phyloP scores from a whole-genome alignment of 2,888 invertebrate genomes.

The Apamea crenata region DNA sequence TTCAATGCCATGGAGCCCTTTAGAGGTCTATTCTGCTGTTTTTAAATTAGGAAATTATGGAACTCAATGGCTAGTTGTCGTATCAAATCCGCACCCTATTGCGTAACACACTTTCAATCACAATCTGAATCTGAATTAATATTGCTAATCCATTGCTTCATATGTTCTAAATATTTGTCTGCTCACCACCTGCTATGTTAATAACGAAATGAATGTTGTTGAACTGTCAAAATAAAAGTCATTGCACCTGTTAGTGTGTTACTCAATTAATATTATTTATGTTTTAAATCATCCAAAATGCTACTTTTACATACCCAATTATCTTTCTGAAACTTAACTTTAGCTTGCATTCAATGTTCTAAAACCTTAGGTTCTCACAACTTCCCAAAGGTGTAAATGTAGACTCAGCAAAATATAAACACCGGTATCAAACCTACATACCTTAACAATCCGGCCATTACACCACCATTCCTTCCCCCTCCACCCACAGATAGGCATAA shows the following conservation, averaged over 20 bases:
- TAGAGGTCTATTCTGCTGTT: not conserved
- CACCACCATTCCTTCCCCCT: not conserved
- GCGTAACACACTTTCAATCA: not conserved
- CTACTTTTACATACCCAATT: not conserved
- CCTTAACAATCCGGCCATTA: too few species aligned
- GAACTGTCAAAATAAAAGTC: not conserved
- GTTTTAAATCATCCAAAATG: not conserved
- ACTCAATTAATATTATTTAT: not conserved
- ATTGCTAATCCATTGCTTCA: not conserved
- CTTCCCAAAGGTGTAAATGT: not conserved
- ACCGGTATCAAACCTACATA: not conserved
- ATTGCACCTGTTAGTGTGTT: not conserved
- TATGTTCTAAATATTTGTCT: not conserved
- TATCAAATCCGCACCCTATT: not conserved
- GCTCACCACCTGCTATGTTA: not conserved
- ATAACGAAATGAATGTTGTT: not conserved
- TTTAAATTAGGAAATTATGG: not conserved
- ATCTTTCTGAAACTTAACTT: not conserved
- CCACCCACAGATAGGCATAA: conserved; percentile 8
- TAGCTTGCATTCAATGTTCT: not conserved
- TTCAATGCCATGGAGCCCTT: not conserved
- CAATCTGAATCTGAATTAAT: not conserved
- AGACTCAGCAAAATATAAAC: not conserved
- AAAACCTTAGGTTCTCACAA: not conserved
- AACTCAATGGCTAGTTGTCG: not conserved